Evolutionary conservation across 1,140 invertebrate genomes (phyloP), one percentile per base, ranked within the genome.

Genomic region (Halesus radiatus): DNA sequence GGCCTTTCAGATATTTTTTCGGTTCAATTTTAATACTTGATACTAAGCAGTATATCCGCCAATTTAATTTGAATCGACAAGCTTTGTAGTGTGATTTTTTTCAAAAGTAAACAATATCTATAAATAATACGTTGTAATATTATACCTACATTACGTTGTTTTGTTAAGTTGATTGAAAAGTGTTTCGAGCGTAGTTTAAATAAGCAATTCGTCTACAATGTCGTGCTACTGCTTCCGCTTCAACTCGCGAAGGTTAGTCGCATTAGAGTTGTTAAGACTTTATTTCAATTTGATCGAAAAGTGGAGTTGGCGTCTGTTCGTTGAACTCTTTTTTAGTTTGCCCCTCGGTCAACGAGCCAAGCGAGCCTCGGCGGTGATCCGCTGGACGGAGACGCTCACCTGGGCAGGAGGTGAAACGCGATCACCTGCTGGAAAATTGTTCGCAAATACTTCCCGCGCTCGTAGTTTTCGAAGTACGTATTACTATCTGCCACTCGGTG

Each of bases 301-400:
- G 52, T 53, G 10, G 45, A 72, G 20, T 72, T 22, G 53, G 54
- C 72, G 72, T 26, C 53, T 73, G 72, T 75, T 60, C 72, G 53
- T 75, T 75, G 72, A 75, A 75, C 72, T 75, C 72, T 75, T 74
- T 72, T 53, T 26, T 58, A 18, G 29, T 56, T 75, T 75, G 52
- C 68, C 29, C 66, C 66, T 52, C 29, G 20, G 37, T 53, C 68
- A 8, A 15, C 64, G 60, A 64, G 60, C 18, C 20, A 23, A 20
- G 22, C 23, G 7, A 13, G 37, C 37, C 37, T 13, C 37, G 10
- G 37, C 37, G 37, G 37, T 45, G 37, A 45, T 45, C 10, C 37
- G 37, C 37, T 0, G 8, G 8, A 45, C 37, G 8, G 37, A 13
- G 37, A 45, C 37, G 37, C 37, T 45, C 37, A 13, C 37, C 37